Percentiles rank a stretch among this genome's conserved stretches.
Evolutionary conservation across 2,113 vertebrate genomes (phyloP).

Genomic region (Saccopteryx bilineata): DNA sequence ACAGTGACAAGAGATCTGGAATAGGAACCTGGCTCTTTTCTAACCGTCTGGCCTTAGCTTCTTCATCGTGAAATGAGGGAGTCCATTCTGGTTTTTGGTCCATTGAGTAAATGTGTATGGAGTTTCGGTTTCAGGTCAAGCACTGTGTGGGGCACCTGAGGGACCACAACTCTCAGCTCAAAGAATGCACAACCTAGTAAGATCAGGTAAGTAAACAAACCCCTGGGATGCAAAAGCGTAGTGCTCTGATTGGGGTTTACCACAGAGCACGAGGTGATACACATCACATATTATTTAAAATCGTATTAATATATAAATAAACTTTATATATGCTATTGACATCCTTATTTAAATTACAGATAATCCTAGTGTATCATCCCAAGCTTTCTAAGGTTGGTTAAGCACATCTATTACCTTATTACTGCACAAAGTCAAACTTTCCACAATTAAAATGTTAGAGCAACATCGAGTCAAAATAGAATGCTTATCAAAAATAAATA

Average conservation of each 20-base stretch:
- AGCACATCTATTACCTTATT: background rate
- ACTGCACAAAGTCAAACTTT: background rate
- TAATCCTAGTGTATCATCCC: background rate
- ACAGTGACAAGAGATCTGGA: background rate
- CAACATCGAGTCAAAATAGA: background rate
- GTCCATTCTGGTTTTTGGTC: background rate
- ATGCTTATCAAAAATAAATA: background rate
- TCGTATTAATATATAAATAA: background rate
- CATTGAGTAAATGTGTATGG: background rate
- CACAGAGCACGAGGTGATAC: background rate
- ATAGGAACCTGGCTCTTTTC: background rate
- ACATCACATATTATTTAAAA: background rate
- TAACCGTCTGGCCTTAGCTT: background rate
- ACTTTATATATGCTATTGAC: background rate
- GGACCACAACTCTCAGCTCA: background rate
- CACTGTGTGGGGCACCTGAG: background rate
- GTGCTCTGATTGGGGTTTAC: background rate
- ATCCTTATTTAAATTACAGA: background rate
- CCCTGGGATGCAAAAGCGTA: background rate
- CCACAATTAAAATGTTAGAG: background rate
- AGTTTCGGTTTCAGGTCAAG: background rate
- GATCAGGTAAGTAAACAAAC: background rate
- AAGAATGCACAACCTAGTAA: background rate
- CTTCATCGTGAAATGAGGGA: background rate
- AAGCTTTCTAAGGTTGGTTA: background rate